Evolutionary conservation across 2,888 invertebrate genomes (phyloP).

Genomic region (Drosophila hamatofila): DNA sequence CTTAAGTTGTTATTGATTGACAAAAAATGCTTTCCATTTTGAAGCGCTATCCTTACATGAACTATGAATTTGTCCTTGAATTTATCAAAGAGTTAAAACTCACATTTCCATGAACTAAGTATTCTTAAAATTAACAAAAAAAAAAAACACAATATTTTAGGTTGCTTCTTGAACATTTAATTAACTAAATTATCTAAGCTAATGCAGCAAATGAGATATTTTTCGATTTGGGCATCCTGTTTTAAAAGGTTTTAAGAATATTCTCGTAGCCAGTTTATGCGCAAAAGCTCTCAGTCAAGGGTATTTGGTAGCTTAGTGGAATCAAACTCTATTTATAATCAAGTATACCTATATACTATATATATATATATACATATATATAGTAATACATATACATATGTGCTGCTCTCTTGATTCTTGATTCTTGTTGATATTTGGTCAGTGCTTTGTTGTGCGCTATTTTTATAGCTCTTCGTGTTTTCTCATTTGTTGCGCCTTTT

Average conservation of each 20-base stretch:
- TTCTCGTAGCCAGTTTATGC: neutral
- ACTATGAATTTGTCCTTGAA: too few species aligned
- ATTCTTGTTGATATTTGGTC: slow-evolving; percentile 27
- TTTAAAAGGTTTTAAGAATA: neutral
- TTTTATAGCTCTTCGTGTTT: slow-evolving; percentile 46
- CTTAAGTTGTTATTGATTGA: too few species aligned
- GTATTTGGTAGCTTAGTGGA: slow-evolving; percentile 30
- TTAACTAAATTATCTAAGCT: neutral
- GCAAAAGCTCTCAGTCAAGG: slow-evolving; percentile 25
- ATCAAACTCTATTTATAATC: slow-evolving; percentile 31
- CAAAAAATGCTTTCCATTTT: too few species aligned
- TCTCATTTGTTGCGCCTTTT: slow-evolving; percentile 36
- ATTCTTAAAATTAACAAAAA: neutral
- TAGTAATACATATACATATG: neutral
- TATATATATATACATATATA: neutral
- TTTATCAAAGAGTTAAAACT: too few species aligned
- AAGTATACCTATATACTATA: slow-evolving; percentile 10
- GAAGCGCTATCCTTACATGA: too few species aligned
- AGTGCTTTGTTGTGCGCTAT: slow-evolving; percentile 55
- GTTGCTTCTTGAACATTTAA: slow-evolving; percentile 1
- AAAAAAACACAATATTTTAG: neutral
- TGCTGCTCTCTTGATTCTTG: slow-evolving; percentile 32
- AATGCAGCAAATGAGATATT: neutral
- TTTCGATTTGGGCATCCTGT: neutral
- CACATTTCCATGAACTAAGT: neutral